These are phyloP conservation scores for Drosophila asahinai DNA, from an alignment of 1,140 invertebrate species.

Conservation along the genomic window DNA sequence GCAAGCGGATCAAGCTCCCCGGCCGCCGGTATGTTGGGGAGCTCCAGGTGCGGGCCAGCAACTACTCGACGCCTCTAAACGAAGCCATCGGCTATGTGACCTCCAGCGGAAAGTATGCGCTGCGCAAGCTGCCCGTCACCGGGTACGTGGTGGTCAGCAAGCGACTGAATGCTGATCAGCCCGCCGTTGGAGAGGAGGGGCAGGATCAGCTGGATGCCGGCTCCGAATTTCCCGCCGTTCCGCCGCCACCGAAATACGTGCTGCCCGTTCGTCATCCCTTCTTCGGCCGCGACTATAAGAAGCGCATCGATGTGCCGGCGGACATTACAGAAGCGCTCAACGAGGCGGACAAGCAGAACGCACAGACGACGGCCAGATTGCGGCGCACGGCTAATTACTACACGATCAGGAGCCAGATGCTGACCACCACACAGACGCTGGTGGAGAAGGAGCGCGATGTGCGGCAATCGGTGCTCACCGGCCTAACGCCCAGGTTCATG, in stretches of 20 bases:
- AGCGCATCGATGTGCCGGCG: conserved; percentile 38
- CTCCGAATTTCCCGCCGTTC: conserved; percentile 1
- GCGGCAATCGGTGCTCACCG: conserved; percentile 63
- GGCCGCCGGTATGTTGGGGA: conserved; percentile 53
- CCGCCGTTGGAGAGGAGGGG: background rate
- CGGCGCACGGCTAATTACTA: conserved; percentile 45
- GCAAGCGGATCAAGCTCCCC: conserved; percentile 60
- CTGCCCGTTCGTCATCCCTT: conserved; percentile 59
- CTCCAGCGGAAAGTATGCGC: conserved; percentile 35
- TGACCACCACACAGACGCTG: conserved; percentile 42
- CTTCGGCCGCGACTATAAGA: conserved; percentile 57
- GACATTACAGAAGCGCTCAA: conserved; percentile 9
- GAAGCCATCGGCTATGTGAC: conserved; percentile 54
- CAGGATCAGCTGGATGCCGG: background rate
- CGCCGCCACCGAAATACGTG: conserved; percentile 15
- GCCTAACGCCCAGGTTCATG: conserved; percentile 52
- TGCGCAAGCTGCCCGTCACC: conserved; percentile 23
- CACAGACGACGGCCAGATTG: background rate
- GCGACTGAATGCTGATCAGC: conserved; percentile 33
- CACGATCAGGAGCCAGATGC: conserved; percentile 33
- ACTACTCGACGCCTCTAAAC: conserved; percentile 3
- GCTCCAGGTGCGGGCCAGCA: conserved; percentile 37
- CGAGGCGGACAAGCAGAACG: conserved; percentile 13
- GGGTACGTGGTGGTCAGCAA: conserved; percentile 52
- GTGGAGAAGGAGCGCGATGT: conserved; percentile 62